Base-by-base conservation (phyloP, 2,113 vertebrate species). In the Tor tambroides region DNA sequence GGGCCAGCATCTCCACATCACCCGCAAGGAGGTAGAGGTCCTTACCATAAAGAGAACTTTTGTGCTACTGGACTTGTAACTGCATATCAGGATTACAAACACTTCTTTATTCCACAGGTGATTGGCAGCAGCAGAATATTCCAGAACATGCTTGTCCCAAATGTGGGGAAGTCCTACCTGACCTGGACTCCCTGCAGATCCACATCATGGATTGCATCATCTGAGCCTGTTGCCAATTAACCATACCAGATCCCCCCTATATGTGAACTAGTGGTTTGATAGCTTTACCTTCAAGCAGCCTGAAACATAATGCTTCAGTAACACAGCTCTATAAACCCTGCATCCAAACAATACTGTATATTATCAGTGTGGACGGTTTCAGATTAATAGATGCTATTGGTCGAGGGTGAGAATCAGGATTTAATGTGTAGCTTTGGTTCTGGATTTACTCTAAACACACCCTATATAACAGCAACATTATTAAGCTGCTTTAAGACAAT, bases 121-220 rank as follows among this genome's bases (percentile, higher is more conserved):
- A 90, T 5, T 86, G 86, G 88, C 88, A 85, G 79, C 80, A 86
- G 43, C 72, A 96, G 83, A 96, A 94, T 88, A 96, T 99, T 88
- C 96, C 96, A 0, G 89, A 97, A n/a, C 96, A 98, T 30, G 96
- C 94, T 0, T 99, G 98, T 90, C 98, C 98, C 28, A 99, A 99
- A 87, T 99, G 98, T 91, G 94, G 95, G 38, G 95, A 96, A 89
- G 94, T 97, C 91, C 94, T 98, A 26, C 98, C 98, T 0, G 98
- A 99, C 91, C 94, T 99, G 84, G 98, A 99, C 91, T 96, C 96
- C 0, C 93, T 99, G 83, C 98, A 99, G 94, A 98, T 99, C 92
- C 98, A 99, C 0, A 98, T 99, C 79, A 99, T 98, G 96, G 98
- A 99, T 91, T 99, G 98, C 90, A 99, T 99, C 94, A 98, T 96